A percentile compares a stretch with the other conserved stretches of the same genome.
These are phyloP conservation scores for Micronisus gabar DNA, from an alignment of 2,113 vertebrate species.

Conservation along the genomic window DNA sequence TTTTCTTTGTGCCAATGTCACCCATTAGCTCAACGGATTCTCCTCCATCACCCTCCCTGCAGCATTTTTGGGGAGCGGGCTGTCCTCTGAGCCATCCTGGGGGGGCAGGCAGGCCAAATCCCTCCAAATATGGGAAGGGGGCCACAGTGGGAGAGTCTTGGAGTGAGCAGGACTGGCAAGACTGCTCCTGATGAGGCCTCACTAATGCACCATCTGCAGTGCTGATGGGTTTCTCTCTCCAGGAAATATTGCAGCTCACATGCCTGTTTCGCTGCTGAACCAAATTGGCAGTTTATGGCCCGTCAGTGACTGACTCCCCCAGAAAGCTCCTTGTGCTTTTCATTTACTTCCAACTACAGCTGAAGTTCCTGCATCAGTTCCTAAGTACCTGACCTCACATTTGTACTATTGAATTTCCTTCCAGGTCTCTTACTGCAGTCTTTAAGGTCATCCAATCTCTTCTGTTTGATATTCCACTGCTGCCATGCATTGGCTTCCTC, in stretches of 20 bases:
- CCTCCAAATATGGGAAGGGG: not conserved
- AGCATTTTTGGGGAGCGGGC: not conserved
- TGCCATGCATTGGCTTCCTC: not conserved
- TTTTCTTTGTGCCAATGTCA: not conserved
- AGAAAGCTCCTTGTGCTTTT: not conserved
- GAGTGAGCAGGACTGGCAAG: not conserved
- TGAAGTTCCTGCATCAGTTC: not conserved
- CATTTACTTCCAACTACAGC: not conserved
- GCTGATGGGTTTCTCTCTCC: not conserved
- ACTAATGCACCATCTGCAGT: fast-evolving
- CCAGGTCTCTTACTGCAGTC: conserved; percentile 10
- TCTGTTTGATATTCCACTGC: conserved; percentile 37
- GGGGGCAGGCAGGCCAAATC: not conserved
- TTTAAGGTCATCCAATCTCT: not conserved
- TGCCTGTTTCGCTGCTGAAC: not conserved
- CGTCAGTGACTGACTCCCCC: not conserved
- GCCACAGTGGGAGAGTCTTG: fast-evolving
- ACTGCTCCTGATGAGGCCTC: not conserved
- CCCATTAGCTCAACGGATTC: not conserved
- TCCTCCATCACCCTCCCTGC: not conserved
- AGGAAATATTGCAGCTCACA: not conserved
- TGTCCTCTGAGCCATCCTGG: not conserved
- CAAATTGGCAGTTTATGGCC: not conserved
- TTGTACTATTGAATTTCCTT: conserved; percentile 24
- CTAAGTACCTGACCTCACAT: not conserved